Conservation (phyloP, 2,888 invertebrate species). For the Tetheella fluctuosa region DNA sequence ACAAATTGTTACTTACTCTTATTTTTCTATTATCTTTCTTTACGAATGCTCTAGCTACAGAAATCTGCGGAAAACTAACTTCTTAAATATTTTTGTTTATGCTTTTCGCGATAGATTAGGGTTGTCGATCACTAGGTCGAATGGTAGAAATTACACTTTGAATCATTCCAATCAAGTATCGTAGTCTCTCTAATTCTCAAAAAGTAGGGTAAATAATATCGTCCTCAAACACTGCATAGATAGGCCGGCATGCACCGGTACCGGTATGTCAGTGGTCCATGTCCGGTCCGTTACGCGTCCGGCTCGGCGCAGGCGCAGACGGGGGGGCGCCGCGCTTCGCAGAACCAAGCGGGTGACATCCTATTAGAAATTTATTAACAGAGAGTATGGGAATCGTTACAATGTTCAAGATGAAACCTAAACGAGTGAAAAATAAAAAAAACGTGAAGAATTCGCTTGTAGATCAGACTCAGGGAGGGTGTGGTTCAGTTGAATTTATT, state of each 20-base stretch:
- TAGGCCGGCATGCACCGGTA: not conserved
- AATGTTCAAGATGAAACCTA: not conserved
- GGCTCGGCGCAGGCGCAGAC: conserved; percentile 32
- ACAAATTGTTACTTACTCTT: too few relatives aligned
- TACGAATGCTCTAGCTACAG: too few relatives aligned
- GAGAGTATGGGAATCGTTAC: conserved; percentile 10
- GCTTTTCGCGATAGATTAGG: too few relatives aligned
- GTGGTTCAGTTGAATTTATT: too few relatives aligned
- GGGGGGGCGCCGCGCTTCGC: conserved; percentile 47
- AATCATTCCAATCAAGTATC: too few relatives aligned
- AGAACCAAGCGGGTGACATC: conserved; percentile 42
- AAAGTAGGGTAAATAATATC: not conserved
- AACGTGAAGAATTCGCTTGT: not conserved
- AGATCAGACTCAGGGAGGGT: not conserved
- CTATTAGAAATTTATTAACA: conserved; percentile 44
- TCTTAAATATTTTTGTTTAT: too few relatives aligned
- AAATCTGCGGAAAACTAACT: too few relatives aligned
- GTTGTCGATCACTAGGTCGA: too few relatives aligned
- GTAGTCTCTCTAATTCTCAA: too few relatives aligned
- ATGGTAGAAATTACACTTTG: too few relatives aligned
- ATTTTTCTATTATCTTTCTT: too few relatives aligned
- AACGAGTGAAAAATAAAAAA: not conserved
- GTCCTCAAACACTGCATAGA: not conserved
- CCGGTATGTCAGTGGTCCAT: conserved; percentile 15
- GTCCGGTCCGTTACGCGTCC: conserved; percentile 7